These are phyloP conservation scores for Actinemys pallida DNA, from an alignment of 2,113 vertebrate genomes.

Conservation along the genomic window DNA sequence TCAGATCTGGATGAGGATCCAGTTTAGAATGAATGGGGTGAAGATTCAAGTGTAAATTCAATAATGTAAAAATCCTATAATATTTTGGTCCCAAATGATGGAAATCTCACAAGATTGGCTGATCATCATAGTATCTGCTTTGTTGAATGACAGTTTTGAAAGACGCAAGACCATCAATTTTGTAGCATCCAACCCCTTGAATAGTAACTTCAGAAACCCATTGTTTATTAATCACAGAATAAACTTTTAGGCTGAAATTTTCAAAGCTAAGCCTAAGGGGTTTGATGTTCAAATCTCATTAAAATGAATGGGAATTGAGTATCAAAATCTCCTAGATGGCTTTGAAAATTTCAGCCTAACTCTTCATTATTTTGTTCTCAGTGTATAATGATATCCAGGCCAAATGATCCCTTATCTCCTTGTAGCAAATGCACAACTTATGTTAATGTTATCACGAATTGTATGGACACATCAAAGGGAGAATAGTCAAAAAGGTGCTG, in stretches of 20 bases:
- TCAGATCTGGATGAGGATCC: neutral
- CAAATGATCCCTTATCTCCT: neutral
- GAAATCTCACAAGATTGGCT: neutral
- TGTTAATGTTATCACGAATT: neutral
- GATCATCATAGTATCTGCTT: neutral
- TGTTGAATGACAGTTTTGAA: conserved; percentile 21
- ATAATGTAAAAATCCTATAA: neutral
- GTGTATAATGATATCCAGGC: neutral
- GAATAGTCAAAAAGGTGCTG: neutral
- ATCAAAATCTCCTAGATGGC: neutral
- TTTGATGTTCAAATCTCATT: neutral
- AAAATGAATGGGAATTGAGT: neutral
- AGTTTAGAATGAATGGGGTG: neutral
- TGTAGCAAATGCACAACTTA: neutral
- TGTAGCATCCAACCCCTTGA: neutral
- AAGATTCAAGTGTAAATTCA: neutral
- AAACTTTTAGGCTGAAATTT: neutral
- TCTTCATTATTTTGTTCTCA: neutral
- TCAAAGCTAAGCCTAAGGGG: neutral
- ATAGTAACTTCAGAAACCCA: neutral
- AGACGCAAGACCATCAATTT: neutral
- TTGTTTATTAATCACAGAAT: neutral
- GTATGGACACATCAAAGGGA: neutral
- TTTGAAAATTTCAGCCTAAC: neutral
- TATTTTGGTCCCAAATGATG: neutral